Conservation (phyloP, 2,888 invertebrate genomes). For the Pandemis corylana region DNA sequence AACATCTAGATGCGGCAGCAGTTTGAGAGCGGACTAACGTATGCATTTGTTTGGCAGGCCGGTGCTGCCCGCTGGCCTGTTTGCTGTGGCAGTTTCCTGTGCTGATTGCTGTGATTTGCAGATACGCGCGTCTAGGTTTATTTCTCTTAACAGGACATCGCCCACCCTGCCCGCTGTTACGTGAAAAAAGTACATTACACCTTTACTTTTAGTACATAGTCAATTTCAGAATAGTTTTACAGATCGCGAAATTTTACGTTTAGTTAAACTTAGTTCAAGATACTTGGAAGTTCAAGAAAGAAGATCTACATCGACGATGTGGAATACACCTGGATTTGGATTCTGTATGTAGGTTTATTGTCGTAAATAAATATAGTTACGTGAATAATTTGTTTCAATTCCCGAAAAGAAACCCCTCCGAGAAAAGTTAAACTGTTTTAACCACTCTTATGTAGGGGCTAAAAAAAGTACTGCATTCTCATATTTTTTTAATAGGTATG, state of each 20-base stretch:
- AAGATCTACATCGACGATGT: constrained; percentile 49
- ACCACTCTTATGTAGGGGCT: too few species aligned
- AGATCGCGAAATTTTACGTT: constrained; percentile 1
- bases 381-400: constrained; percentile 11
- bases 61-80: constrained; percentile 84
- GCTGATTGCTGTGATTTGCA: constrained; percentile 82
- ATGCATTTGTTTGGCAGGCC: constrained; percentile 83
- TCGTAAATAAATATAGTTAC: constrained; percentile 63
- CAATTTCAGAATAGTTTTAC: constrained; percentile 16
- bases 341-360: constrained; percentile 60
- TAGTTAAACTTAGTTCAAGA: constrained; percentile 18
- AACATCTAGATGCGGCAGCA: constrained; percentile 33
- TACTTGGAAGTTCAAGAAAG: constrained; percentile 46
- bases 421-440: neutral
- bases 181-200: constrained; percentile 44
- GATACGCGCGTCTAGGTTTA: constrained; percentile 75
- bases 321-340: constrained; percentile 57
- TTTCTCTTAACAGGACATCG: constrained; percentile 59
- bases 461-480: too few species aligned
- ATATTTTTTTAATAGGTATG: too few species aligned
- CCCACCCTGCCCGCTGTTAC: constrained; percentile 67
- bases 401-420: neutral
- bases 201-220: constrained; percentile 2
- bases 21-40: constrained; percentile 67
- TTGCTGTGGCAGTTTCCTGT: constrained; percentile 83